Percentiles rank a stretch among this genome's conserved stretches.
Evolutionary conservation across 2,113 vertebrate genomes (phyloP).

Genomic region (Notarius lentiginosus): DNA sequence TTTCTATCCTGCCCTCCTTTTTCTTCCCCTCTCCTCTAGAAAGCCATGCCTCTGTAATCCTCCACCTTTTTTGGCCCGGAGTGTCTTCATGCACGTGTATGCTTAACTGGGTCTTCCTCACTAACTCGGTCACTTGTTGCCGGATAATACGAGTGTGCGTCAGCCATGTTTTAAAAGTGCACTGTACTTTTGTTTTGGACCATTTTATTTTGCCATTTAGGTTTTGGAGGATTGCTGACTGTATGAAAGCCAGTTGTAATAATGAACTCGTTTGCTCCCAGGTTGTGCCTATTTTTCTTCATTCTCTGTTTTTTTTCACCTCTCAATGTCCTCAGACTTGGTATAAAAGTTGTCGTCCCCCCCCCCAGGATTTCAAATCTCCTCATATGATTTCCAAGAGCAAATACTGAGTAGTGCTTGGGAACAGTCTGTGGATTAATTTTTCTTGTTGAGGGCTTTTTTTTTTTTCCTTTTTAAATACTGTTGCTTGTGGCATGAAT

Average conservation of each 20-base stretch:
- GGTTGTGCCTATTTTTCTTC: conserved; percentile 34
- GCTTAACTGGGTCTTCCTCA: neutral
- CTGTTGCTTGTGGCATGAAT: conserved; percentile 23
- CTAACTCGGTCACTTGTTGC: neutral
- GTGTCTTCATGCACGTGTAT: neutral
- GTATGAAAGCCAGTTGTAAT: conserved; percentile 15
- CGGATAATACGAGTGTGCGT: neutral
- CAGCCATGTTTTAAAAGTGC: conserved; percentile 37
- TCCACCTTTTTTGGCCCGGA: neutral
- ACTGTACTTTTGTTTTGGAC: conserved; percentile 7
- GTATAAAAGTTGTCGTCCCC: conserved; percentile 11
- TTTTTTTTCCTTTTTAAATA: neutral
- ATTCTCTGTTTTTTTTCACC: neutral
- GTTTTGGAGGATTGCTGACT: conserved; percentile 21
- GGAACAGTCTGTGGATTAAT: conserved; percentile 7
- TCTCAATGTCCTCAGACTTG: neutral
- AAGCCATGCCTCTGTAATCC: neutral
- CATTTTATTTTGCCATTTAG: conserved; percentile 15
- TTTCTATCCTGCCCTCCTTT: too few species aligned
- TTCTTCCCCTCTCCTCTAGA: neutral
- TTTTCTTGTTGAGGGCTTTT: conserved; percentile 15
- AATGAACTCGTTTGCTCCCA: conserved; percentile 22
- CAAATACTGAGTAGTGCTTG: conserved; percentile 51
- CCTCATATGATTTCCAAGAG: conserved; percentile 40
- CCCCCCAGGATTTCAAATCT: conserved; percentile 26